These are phyloP conservation scores for Sminthurides bifidus DNA, from an alignment of 1,140 invertebrate species.

Conservation along the genomic window DNA sequence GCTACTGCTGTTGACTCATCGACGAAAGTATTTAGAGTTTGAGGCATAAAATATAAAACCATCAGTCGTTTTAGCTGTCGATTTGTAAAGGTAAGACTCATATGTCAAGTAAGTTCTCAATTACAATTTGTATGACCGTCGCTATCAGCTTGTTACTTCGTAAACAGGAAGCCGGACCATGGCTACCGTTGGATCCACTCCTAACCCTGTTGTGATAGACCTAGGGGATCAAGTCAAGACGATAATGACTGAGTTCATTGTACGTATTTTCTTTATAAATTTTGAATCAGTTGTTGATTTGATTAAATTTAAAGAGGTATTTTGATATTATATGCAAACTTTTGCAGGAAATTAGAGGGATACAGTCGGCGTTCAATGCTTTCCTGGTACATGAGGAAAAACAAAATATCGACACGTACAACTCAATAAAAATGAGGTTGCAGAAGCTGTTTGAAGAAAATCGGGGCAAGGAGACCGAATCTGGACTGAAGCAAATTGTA, in stretches of 20 bases:
- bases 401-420: constrained; percentile 11
- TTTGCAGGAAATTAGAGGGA: constrained; percentile 24
- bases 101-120: no score
- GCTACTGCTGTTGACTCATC: no score
- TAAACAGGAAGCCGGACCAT: no score
- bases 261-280: constrained; percentile 9
- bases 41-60: no score
- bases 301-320: background rate
- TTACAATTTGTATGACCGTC: no score
- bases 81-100: no score
- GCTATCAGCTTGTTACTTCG: no score
- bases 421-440: constrained; percentile 3
- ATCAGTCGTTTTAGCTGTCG: no score
- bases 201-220: no score
- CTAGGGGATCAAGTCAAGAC: constrained; percentile 9
- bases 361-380: constrained; percentile 27
- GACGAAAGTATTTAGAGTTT: no score
- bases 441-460: constrained; percentile 24
- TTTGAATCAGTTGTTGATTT: background rate
- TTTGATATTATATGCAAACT: constrained; percentile 3
- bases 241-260: constrained; percentile 27
- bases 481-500: constrained; percentile 23
- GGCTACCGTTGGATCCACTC: no score
- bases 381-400: constrained; percentile 25
- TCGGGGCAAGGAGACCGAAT: constrained; percentile 15